Base-by-base conservation (phyloP, 2,888 invertebrate species). In the Morpho deidamia region DNA sequence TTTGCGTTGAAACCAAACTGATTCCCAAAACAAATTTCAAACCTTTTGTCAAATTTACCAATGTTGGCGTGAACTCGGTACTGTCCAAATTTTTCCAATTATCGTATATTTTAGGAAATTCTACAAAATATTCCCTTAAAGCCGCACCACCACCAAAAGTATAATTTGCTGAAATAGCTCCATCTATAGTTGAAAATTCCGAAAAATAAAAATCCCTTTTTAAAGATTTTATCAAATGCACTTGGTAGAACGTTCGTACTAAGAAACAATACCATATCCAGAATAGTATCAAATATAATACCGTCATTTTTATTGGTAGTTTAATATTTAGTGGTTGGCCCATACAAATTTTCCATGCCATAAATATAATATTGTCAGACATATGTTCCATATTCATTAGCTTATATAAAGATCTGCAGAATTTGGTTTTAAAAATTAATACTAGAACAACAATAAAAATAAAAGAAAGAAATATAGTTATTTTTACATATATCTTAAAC, bases 221-320 rank as follows among this genome's bases (percentile, higher is more conserved):
- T 40, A 87, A 67, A 1, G 76, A 78, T 58, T 70, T 71, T 51
- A 87, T 83, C 2, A 86, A 70, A 52, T 75, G 75, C 0, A 79
- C 81, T 64, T 85, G 84, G 55, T 85, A 87, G 48, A 77, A 71
- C 0, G 81, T 85, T 61, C 87, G 72, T 11, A 86, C 64, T 37
- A 86, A 62, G 59, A 80, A 73, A 64, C 79, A 77, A 51, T 81
- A 85, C 78, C 76, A 80, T 23, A 83, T 73, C 86, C 84, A 85
- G 39, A 78, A 59, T 2, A 81, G 55, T 4, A 71, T 59, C n/a
- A 83, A 66, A 49, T 70, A 71, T 11, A 78, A 53, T 14, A 76
- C 66, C 0, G 67, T 54, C 12, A 71, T 67, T 52, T 76, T 80
- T 23, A 66, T 63, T 1, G 86, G 81, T n/a, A 81, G 52, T 44